Percentiles rank a stretch among this genome's conserved stretches.
phyloP scores from a whole-genome alignment of 2,797 vertebrate genomes.

The Rhynchonycteris naso region DNA sequence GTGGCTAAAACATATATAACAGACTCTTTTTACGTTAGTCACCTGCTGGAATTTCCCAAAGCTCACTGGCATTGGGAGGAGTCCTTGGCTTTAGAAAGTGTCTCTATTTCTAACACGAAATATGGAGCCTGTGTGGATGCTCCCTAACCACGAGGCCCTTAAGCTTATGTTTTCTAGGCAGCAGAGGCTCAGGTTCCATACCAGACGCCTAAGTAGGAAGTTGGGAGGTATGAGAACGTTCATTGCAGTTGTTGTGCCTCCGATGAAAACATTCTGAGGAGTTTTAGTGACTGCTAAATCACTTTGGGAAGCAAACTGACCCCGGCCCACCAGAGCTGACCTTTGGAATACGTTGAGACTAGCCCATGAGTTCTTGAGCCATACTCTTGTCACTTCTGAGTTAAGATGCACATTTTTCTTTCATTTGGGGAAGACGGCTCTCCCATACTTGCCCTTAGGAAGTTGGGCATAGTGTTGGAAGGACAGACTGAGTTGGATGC shows the following conservation, averaged over 20 bases:
- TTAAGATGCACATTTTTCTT: background rate
- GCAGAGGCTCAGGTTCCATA: background rate
- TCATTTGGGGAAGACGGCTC: background rate
- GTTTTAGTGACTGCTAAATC: conserved; percentile 35
- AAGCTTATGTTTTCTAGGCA: background rate
- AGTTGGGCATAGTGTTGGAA: background rate
- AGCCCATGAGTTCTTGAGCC: background rate
- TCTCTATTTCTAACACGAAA: conserved; percentile 27
- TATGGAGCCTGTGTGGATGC: background rate
- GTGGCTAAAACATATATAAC: conserved; percentile 48
- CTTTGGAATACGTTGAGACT: background rate
- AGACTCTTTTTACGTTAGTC: conserved; percentile 39
- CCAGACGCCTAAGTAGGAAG: background rate
- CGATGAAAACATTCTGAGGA: conserved; percentile 7
- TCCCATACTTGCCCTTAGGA: background rate
- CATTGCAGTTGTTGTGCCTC: background rate
- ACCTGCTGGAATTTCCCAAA: conserved; percentile 73
- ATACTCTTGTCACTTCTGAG: background rate
- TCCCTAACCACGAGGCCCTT: background rate
- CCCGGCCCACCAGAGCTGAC: background rate
- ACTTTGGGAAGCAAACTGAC: conserved; percentile 55
- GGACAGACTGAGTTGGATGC: background rate
- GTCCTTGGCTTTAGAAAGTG: background rate
- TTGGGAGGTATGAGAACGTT: background rate
- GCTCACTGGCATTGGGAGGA: background rate